Conservation (phyloP, 2,113 vertebrate genomes). For the Actinemys pallida region DNA sequence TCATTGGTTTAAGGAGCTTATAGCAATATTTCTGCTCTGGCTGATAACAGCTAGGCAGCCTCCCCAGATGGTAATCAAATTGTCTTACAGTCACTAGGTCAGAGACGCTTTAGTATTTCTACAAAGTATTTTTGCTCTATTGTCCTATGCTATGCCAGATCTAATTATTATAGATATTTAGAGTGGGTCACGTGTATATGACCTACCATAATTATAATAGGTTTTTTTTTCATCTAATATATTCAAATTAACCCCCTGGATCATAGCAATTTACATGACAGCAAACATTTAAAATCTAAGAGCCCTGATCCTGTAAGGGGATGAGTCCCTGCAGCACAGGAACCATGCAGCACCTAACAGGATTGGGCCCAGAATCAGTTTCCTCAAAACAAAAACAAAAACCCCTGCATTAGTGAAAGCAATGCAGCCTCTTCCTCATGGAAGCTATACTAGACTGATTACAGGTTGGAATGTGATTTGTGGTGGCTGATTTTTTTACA, state of each 20-base stretch:
- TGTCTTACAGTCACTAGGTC: neutral
- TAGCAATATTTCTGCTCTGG: slow-evolving; percentile 26
- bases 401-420: neutral
- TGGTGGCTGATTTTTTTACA: slow-evolving; percentile 15
- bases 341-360: neutral
- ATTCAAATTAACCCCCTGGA: slow-evolving; percentile 1
- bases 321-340: neutral
- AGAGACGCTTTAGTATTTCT: slow-evolving; percentile 11
- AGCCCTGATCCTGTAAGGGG: neutral
- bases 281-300: slow-evolving; percentile 17
- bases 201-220: neutral
- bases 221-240: neutral
- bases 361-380: neutral
- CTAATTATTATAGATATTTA: slow-evolving; percentile 5
- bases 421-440: neutral
- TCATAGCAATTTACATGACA: neutral
- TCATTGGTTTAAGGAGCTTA: slow-evolving; percentile 8
- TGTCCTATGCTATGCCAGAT: neutral
- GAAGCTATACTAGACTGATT: slow-evolving; percentile 12
- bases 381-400: slow-evolving; percentile 5
- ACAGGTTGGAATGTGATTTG: slow-evolving; percentile 38
- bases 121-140: neutral
- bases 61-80: neutral
- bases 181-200: neutral
- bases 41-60: neutral